Conservation (phyloP, 2,888 invertebrate genomes). For the Eupithecia subumbrata region DNA sequence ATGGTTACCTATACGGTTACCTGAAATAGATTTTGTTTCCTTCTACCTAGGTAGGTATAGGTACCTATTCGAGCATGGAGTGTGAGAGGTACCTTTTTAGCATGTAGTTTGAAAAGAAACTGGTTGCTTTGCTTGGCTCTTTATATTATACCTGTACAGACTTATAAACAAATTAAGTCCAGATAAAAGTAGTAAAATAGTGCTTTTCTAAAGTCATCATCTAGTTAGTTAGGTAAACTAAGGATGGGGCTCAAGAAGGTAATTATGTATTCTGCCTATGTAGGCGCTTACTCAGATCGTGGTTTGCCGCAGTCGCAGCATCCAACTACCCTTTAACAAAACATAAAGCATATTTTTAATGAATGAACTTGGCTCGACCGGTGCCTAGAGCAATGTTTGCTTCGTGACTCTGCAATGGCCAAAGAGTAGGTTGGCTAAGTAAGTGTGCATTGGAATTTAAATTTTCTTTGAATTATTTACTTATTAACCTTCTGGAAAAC, state of each 20-base stretch:
- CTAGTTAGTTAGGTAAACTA: background rate
- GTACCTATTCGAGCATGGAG: too few species aligned
- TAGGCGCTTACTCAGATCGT: background rate
- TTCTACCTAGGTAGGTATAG: too few species aligned
- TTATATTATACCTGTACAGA: too few species aligned
- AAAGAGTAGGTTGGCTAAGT: constrained; percentile 53
- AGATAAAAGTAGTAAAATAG: too few species aligned
- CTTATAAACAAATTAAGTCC: too few species aligned
- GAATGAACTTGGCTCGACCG: constrained; percentile 70
- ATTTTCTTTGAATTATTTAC: background rate
- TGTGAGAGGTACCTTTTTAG: too few species aligned
- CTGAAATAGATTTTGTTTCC: too few species aligned
- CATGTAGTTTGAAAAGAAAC: too few species aligned
- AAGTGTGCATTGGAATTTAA: constrained; percentile 22
- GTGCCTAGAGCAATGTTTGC: constrained; percentile 62
- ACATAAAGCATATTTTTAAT: constrained; percentile 69
- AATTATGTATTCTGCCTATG: background rate
- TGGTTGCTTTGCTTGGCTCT: too few species aligned
- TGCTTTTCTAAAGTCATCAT: too few species aligned
- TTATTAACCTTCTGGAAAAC: background rate
- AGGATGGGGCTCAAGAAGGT: background rate
- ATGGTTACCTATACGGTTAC: too few species aligned
- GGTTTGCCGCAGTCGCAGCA: constrained; percentile 18
- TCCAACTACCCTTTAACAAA: constrained; percentile 10
- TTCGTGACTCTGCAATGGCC: constrained; percentile 67